Base-by-base conservation (phyloP, 2,888 invertebrate species). In the Diarsia mendica region DNA sequence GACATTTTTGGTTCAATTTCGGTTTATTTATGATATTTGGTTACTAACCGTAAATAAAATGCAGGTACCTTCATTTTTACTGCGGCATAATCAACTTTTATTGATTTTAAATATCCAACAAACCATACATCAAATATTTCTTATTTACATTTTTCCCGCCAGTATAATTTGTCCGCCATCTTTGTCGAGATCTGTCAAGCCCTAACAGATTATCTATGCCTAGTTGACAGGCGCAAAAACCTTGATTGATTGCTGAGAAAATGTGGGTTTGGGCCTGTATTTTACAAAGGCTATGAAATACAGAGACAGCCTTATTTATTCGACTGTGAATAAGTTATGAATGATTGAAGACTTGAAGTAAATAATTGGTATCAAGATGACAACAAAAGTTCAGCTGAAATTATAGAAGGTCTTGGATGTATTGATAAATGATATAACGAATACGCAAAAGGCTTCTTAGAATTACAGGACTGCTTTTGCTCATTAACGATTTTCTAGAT, bases 151-250 rank as follows among this genome's bases (percentile, higher is more conserved):
- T 61, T 65, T 75, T 48, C 20, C 46, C 48, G n/a, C 75, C 13
- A 33, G 58, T 55, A n/a, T 28, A 18, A 20, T 63, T 63, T 28
- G 39, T 18, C 64, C 58, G 71, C 60, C 53, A 73, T 80, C 39
- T 81, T 79, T 51, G 51, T 63, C 13, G 55, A 53, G 46, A 72
- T n/a, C 84, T 70, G 73, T 84, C 70, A 80, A 70, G 4, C 28
- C 11, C 60, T 60, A 23, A 67, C 23, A 28, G n/a, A 6, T 69
- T 83, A 46, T 74, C 46, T 48, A 68, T 69, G 58, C 15, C 18
- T 53, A 48, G 23, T 5, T 58, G 23, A 13, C 61, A 69, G 53
- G 58, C 68, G 65, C 53, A 63, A 60, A 70, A 80, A 55, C 20
- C 11, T 48, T 67, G 58, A 75, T 69, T 33, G 71, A 72, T 80